Evolutionary conservation across 2,888 invertebrate species (phyloP).

Genomic region (Leptopilina syphax): DNA sequence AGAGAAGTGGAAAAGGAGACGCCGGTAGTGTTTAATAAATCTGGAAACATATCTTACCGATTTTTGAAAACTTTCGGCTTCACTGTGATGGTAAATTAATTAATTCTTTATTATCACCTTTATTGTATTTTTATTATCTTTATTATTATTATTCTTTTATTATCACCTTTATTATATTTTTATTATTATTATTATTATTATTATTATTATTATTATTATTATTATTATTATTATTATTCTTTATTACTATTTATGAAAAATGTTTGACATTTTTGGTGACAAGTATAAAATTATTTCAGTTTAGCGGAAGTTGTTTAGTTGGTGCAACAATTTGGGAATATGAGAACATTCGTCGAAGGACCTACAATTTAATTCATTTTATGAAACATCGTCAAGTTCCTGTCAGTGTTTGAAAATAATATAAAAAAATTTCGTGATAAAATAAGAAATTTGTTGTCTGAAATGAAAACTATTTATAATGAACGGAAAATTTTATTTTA

Average conservation of each 20-base stretch:
- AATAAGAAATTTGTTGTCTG: not conserved
- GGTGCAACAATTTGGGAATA: constrained; percentile 93
- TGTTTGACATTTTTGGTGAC: no score
- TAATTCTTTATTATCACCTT: constrained; percentile 44
- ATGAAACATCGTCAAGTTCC: constrained; percentile 56
- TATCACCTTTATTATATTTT: not conserved
- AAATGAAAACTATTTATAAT: constrained; percentile 40
- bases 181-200: no score
- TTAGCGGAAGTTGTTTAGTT: constrained; percentile 83
- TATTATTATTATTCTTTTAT: constrained; percentile 4
- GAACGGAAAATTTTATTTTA: constrained; percentile 46
- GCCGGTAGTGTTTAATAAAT: constrained; percentile 66
- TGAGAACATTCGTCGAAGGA: constrained; percentile 80
- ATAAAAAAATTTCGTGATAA: not conserved
- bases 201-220: no score
- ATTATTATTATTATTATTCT: no score
- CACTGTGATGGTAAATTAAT: constrained; percentile 80
- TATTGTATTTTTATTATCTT: constrained; percentile 21
- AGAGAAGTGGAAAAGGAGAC: constrained; percentile 46
- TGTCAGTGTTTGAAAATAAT: constrained; percentile 56
- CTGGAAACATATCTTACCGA: constrained; percentile 76
- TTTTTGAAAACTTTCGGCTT: constrained; percentile 83
- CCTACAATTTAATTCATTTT: constrained; percentile 61
- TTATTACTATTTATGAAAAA: no score
- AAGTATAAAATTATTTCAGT: constrained; percentile 76